Percentiles rank a stretch among this genome's conserved stretches.
These are phyloP conservation scores for Rhinogobius similis DNA, from an alignment of 2,113 vertebrate species.

Conservation along the genomic window DNA sequence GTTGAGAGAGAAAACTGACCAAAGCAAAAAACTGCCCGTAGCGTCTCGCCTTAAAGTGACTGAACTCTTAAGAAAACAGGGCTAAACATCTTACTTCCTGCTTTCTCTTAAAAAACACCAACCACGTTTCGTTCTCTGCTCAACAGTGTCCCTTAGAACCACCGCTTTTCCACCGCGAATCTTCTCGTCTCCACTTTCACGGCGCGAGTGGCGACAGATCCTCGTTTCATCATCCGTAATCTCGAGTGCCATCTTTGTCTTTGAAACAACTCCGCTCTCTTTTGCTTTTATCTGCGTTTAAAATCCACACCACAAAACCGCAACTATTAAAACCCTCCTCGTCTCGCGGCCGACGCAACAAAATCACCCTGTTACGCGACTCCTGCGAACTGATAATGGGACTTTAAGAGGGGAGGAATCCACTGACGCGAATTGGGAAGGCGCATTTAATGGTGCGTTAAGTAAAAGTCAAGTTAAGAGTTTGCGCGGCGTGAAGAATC, in stretches of 20 bases:
- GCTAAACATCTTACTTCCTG: too few species aligned
- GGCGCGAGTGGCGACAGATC: slow-evolving; percentile 64
- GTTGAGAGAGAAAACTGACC: too few species aligned
- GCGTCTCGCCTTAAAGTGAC: too few species aligned
- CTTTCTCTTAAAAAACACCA: too few species aligned
- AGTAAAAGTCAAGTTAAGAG: slow-evolving; percentile 38
- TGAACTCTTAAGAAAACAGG: too few species aligned
- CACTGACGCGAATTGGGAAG: slow-evolving; percentile 36
- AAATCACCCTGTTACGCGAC: slow-evolving; percentile 58
- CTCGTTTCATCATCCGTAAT: slow-evolving; percentile 71
- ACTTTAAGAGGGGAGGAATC: slow-evolving; percentile 42
- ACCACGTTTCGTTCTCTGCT: too few species aligned
- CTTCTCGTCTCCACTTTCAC: too few species aligned
- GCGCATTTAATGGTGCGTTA: slow-evolving; percentile 49
- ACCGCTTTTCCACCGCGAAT: too few species aligned
- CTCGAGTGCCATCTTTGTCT: slow-evolving; percentile 66
- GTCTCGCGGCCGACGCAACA: slow-evolving; percentile 37
- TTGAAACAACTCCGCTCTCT: slow-evolving; percentile 45
- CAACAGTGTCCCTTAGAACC: too few species aligned
- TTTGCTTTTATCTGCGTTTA: slow-evolving; percentile 57
- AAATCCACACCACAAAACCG: slow-evolving; percentile 42
- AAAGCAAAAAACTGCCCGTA: too few species aligned
- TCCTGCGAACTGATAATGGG: slow-evolving; percentile 49
- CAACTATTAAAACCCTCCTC: slow-evolving; percentile 16
- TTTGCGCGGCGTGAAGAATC: slow-evolving; percentile 44